Conservation (phyloP, 2,113 vertebrate genomes). For the Engraulis encrasicolus region DNA sequence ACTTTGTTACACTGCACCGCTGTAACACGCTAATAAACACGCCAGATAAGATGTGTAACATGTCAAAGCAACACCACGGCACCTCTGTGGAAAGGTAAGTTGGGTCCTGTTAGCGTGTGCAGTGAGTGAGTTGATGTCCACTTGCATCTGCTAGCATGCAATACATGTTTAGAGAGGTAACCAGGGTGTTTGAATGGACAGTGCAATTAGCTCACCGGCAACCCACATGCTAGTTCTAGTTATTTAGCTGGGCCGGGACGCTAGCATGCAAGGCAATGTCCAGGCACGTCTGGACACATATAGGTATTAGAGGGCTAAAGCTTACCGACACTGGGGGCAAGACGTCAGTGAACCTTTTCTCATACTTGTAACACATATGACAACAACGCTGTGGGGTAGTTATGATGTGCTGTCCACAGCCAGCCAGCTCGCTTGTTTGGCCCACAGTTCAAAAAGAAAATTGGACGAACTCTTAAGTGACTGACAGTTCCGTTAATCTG, state of each 20-base stretch:
- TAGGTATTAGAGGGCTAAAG: not conserved
- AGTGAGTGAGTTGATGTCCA: not conserved
- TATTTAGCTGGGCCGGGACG: not conserved
- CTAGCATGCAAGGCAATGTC: not conserved
- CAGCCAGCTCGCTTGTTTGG: not conserved
- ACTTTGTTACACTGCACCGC: not conserved
- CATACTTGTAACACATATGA: not conserved
- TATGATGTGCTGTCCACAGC: not conserved
- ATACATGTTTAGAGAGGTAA: not conserved
- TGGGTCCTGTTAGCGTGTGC: not conserved
- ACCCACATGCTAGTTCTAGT: not conserved
- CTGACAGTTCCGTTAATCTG: slow-evolving; percentile 16
- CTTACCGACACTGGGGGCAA: not conserved
- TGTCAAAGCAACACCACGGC: too few species aligned
- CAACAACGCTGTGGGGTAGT: not conserved
- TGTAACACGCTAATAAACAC: not conserved
- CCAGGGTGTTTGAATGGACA: not conserved
- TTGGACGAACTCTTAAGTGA: not conserved
- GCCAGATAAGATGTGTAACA: too few species aligned
- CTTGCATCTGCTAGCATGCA: not conserved
- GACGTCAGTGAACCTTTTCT: too few species aligned
- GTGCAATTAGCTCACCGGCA: not conserved
- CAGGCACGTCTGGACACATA: not conserved
- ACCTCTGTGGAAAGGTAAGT: not conserved
- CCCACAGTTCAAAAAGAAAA: not conserved